Base-by-base conservation (phyloP, 1,140 invertebrate genomes). In the Aethina tumida region DNA sequence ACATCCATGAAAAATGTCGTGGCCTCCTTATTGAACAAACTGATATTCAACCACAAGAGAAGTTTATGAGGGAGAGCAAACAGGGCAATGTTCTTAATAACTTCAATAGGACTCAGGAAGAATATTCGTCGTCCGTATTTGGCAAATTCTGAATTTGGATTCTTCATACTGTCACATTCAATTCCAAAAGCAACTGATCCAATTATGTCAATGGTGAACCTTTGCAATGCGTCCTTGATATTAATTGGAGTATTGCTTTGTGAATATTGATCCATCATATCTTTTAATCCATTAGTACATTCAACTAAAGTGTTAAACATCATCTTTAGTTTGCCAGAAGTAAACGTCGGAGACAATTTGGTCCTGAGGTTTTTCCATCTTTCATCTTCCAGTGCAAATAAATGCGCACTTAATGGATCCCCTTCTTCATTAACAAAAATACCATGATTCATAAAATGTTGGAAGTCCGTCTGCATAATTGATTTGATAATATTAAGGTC, bases 311-410 rank as follows among this genome's bases (percentile, higher is more conserved):
- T 41, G 1, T 64, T 49, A 42, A 66, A 68, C 66, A 76, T 75
- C 15, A 62, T 60, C 52, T 66, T 72, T 37, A 79, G 64, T 58
- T 77, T 77, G 2, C 64, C 58, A 5, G 49, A 51, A 0, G 70
- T 51, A 43, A 77, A 77, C 3, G 68, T 65, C 0, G 74, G 72
- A 1, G 65, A 65, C 3, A 77, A 35, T 35, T 71, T 70, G 0
- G 53, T 44, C 18, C 73, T 55, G 0, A 77, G 33, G 19, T 52
- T 56, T 28, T 60, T 64, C 75, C 73, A 77, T 41, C 65, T 47
- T 10, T 66, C 55, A 0, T 60, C 62, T 4, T 37, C 29, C n/a
- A 50, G 24, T 10, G 39, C 20, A 39, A 56, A 52, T 8, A 59
- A 29, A 45, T 59, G 42, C 1, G 30, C 53, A 25, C 40, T 47